phyloP scores from a whole-genome alignment of 2,888 invertebrate genomes.

The Chironomus riparius region DNA sequence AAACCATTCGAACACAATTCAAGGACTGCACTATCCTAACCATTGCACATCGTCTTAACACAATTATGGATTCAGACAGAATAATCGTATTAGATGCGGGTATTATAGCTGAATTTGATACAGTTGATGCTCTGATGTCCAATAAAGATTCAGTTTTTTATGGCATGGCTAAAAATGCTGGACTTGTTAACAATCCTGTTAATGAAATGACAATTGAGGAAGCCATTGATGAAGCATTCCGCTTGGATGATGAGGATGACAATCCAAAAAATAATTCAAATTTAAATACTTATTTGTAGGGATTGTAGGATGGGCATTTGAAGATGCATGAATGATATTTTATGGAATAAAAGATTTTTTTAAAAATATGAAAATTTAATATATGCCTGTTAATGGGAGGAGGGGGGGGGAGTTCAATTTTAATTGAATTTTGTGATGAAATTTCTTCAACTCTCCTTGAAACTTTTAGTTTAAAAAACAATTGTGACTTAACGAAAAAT shows the following conservation, averaged over 20 bases:
- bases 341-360: not conserved
- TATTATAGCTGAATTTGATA: constrained; percentile 67
- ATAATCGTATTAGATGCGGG: constrained; percentile 71
- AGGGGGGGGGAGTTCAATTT: too few species aligned
- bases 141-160: constrained; percentile 64
- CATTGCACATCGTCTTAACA: constrained; percentile 90
- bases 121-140: constrained; percentile 59
- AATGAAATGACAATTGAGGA: constrained; percentile 9
- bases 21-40: constrained; percentile 80
- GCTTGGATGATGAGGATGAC: constrained; percentile 8
- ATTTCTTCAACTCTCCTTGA: too few species aligned
- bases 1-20: constrained; percentile 82
- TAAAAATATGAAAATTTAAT: too few species aligned
- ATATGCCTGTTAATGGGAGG: too few species aligned
- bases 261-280: not conserved
- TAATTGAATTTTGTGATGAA: too few species aligned
- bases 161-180: constrained; percentile 80
- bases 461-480: too few species aligned
- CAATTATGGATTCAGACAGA: constrained; percentile 82
- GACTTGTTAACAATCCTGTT: constrained; percentile 45
- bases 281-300: not conserved
- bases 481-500: too few species aligned
- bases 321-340: not conserved
- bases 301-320: not conserved
- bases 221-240: constrained; percentile 22